Conservation (phyloP, 2,797 vertebrate genomes). For the Harpagifer antarcticus region DNA sequence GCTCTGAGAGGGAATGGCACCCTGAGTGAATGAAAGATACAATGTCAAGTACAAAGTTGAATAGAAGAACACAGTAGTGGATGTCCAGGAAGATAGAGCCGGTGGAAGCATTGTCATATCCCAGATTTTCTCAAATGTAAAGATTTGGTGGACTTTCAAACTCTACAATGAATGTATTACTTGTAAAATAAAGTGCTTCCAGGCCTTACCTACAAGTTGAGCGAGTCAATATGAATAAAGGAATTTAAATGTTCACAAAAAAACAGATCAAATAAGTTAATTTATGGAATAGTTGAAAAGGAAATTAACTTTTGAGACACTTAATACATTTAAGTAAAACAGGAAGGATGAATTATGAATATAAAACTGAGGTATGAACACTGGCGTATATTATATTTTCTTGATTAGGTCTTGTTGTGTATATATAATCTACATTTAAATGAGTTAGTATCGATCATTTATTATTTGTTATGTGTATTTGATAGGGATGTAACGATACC, state of each 20-base stretch:
- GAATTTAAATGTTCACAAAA: no score
- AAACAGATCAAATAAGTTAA: neutral
- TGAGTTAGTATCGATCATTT: no score
- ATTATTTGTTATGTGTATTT: no score
- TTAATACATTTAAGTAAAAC: no score
- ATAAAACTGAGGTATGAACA: no score
- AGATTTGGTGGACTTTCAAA: neutral
- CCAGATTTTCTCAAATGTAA: neutral
- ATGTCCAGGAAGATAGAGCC: slow-evolving; percentile 16
- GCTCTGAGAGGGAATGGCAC: slow-evolving; percentile 82
- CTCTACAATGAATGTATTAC: neutral
- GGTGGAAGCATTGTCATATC: neutral
- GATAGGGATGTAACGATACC: no score
- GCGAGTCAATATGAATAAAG: no score
- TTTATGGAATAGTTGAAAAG: neutral
- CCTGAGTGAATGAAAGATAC: slow-evolving; percentile 81
- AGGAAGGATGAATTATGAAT: no score
- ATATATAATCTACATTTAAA: no score
- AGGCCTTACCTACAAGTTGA: neutral
- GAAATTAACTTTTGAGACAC: neutral
- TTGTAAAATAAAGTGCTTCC: neutral
- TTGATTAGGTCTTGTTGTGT: no score
- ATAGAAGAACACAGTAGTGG: neutral
- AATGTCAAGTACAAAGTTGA: slow-evolving; percentile 41
- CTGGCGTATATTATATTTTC: no score